Base-by-base conservation (phyloP, 2,797 vertebrate species). In the Ctenosaura bakeri region DNA sequence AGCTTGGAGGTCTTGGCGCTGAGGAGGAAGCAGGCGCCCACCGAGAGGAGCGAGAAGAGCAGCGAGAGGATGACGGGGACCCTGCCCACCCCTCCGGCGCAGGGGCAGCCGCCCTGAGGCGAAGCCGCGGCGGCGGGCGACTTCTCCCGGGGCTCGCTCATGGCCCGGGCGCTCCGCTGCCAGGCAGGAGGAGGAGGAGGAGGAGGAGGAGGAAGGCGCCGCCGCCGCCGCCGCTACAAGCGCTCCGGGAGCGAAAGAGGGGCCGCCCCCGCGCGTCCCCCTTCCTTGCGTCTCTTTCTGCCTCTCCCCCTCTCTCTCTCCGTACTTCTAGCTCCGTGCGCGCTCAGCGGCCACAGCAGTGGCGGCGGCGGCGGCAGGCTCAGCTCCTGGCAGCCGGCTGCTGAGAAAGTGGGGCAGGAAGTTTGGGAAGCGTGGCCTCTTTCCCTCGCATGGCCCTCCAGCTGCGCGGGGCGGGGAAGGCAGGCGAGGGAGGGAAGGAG, bases 21-120 rank as follows among this genome's bases (percentile, higher is more conserved):
- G 97, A 98, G 98, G 91, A 98, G 96, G 64, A 99, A 97, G 94
- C 98, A 98, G 95, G 97, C 96, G 89, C 95, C 96, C 91, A 98
- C 97, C 90, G 98, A 98, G 96, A 97, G 97, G 92, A 98, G 92
- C 46, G 98, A 98, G 90, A 99, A 95, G 92, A 98, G 94, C 93
- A 98, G 95, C 95, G 98, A 98, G 88, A 98, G 93, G 20, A 95
- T 91, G 97, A 95, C 97, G 94, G 95, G 88, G 90, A 95, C 87
- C 13, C n/a, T 54, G 46, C 91, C 71, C 54, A 89, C 35, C 52
- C 90, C 81, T 62, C 90, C 95, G 35, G 90, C 90, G 88, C 92
- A 89, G 81, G 89, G 93, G 90, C 89, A 92, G 32, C 93, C 90
- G 85, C 89, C 81, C 88, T 97, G 89, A 20, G 91, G 97, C 92